A percentile compares a stretch with the other conserved stretches of the same genome.
Evolutionary conservation across 2,888 invertebrate species (phyloP).

Genomic region (Drosophila suboccidentalis): DNA sequence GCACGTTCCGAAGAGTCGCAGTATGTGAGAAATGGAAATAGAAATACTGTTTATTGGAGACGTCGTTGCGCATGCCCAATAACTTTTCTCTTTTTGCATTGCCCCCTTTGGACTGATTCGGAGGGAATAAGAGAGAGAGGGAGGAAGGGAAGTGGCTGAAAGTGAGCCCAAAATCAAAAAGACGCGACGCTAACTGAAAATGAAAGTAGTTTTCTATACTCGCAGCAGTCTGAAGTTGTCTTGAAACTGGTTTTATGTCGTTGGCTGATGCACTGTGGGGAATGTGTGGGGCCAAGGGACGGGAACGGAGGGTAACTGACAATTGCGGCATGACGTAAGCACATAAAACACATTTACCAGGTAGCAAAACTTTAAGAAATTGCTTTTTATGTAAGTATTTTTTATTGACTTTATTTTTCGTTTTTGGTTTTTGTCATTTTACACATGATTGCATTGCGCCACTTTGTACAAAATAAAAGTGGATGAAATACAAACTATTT

Average conservation of each 20-base stretch:
- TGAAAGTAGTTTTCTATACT: conserved; percentile 66
- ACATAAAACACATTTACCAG: conserved; percentile 33
- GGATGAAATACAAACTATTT: background rate
- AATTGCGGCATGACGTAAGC: conserved; percentile 66
- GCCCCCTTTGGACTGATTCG: background rate
- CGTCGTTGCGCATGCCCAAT: conserved; percentile 67
- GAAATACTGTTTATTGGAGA: conserved; percentile 23
- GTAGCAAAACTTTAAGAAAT: conserved; percentile 41
- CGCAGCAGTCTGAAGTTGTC: conserved; percentile 43
- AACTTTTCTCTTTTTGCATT: conserved; percentile 37
- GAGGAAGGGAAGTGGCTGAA: background rate
- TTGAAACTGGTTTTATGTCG: conserved; percentile 61
- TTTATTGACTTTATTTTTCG: conserved; percentile 20
- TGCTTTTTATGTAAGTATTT: conserved; percentile 51
- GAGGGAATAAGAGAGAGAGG: no score
- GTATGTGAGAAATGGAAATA: conserved; percentile 31
- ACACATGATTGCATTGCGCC: conserved; percentile 25
- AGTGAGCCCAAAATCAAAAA: conserved; percentile 37
- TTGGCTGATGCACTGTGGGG: conserved; percentile 21
- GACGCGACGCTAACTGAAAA: conserved; percentile 54
- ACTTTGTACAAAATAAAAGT: conserved; percentile 1
- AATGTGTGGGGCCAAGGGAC: background rate
- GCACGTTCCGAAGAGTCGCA: conserved; percentile 46
- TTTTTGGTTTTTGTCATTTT: conserved; percentile 25
- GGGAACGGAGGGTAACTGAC: conserved; percentile 14